Conservation (phyloP, 1,140 invertebrate species). For the Papilio machaon region DNA sequence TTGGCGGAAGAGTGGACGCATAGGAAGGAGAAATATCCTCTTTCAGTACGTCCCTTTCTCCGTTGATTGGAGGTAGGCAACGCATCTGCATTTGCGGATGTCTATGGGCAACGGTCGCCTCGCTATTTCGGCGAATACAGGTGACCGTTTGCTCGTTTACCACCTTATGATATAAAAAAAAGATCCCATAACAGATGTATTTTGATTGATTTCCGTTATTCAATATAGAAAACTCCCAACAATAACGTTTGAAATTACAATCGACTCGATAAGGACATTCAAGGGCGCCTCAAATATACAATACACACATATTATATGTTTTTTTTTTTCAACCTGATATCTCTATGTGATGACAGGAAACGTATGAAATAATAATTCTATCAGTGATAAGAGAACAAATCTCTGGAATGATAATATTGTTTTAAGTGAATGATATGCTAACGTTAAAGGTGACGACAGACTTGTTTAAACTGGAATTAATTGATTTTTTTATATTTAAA, state of each 20-base stretch:
- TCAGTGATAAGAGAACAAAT: constrained; percentile 43
- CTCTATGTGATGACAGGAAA: constrained; percentile 31
- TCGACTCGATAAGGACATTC: constrained; percentile 30
- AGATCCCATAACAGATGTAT: too few species aligned
- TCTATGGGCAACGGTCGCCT: too few species aligned
- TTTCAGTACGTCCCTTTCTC: too few species aligned
- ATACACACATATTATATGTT: constrained; percentile 23
- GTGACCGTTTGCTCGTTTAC: too few species aligned
- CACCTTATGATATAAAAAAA: too few species aligned
- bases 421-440: constrained; percentile 9
- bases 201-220: neutral
- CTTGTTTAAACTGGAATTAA: neutral
- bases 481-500: neutral
- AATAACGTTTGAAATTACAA: neutral
- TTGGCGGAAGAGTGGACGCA: too few species aligned
- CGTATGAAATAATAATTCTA: constrained; percentile 47
- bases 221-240: neutral
- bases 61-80: too few species aligned
- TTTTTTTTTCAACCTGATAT: constrained; percentile 46
- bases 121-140: too few species aligned
- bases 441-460: neutral
- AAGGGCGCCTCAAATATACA: constrained; percentile 34
- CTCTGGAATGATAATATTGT: neutral
- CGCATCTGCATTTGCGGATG: too few species aligned
- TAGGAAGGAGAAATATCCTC: too few species aligned